Evolutionary conservation across 2,888 invertebrate species (phyloP).

Genomic region (Peribatodes rhomboidaria): DNA sequence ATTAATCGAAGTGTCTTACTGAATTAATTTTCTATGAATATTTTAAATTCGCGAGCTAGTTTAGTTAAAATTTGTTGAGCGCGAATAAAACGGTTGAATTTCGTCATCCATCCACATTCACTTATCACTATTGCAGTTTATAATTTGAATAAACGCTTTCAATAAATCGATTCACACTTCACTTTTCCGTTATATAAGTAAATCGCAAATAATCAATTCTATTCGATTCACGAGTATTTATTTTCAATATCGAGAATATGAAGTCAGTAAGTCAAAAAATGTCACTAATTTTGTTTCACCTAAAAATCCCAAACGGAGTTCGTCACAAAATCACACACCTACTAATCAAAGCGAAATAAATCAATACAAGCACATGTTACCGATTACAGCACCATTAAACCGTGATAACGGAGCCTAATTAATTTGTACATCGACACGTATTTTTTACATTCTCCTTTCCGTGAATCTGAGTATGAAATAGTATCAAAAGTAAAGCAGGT

Average conservation of each 20-base stretch:
- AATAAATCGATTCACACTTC: neutral
- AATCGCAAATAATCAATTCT: no score
- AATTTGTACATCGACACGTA: conserved; percentile 7
- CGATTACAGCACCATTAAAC: conserved; percentile 13
- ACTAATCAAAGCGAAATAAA: conserved; percentile 4
- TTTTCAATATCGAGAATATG: no score
- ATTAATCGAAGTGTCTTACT: conserved; percentile 23
- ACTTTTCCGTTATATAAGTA: no score
- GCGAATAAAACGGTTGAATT: neutral
- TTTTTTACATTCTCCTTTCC: neutral
- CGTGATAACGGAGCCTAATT: conserved; percentile 9
- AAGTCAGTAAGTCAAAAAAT: neutral
- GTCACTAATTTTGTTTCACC: neutral
- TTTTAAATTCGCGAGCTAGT: conserved; percentile 5
- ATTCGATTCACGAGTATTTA: no score
- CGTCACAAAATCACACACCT: conserved; percentile 8
- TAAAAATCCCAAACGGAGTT: neutral
- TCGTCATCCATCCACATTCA: neutral
- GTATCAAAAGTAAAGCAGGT: conserved; percentile 5
- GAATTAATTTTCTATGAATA: conserved; percentile 12
- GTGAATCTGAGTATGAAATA: conserved; percentile 5
- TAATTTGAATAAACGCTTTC: neutral
- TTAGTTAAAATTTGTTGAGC: conserved; percentile 1
- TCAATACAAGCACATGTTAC: neutral
- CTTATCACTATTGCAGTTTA: neutral